phyloP scores from a whole-genome alignment of 2,797 vertebrate genomes.

The Enteromius unitaeniatus region DNA sequence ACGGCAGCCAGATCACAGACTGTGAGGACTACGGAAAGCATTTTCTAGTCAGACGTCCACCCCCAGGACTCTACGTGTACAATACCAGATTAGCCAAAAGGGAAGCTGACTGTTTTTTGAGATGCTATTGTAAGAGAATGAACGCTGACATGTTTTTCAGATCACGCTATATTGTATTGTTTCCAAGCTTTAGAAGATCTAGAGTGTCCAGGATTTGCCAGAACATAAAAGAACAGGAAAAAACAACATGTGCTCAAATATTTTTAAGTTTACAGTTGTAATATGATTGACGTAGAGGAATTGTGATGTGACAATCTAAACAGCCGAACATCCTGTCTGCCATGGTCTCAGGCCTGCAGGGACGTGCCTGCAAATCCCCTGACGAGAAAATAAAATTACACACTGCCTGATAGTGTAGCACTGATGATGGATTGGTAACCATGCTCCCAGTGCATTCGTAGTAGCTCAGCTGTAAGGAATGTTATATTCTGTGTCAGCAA shows the following conservation, averaged over 20 bases:
- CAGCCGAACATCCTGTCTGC: slow-evolving; percentile 73
- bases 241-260: slow-evolving; percentile 24
- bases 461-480: slow-evolving; percentile 40
- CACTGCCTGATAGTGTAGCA: slow-evolving; percentile 37
- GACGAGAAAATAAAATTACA: slow-evolving; percentile 64
- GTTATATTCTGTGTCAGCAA: slow-evolving; percentile 30
- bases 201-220: slow-evolving; percentile 43
- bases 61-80: not conserved
- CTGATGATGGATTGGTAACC: slow-evolving; percentile 43
- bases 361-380: slow-evolving; percentile 67
- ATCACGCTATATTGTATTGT: slow-evolving; percentile 9
- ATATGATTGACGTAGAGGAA: slow-evolving; percentile 62
- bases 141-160: slow-evolving; percentile 10
- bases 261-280: slow-evolving; percentile 42
- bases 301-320: slow-evolving; percentile 68
- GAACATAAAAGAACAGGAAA: slow-evolving; percentile 40
- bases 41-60: slow-evolving; percentile 31
- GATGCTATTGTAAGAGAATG: slow-evolving; percentile 62
- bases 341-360: slow-evolving; percentile 70
- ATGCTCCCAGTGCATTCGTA: slow-evolving; percentile 23
- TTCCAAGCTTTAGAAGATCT: slow-evolving; percentile 22
- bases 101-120: slow-evolving; percentile 66
- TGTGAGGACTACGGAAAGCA: slow-evolving; percentile 46
- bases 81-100: slow-evolving; percentile 57
- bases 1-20: slow-evolving; percentile 59